Conservation (phyloP, 2,113 vertebrate genomes). For the Empidonax alnorum region DNA sequence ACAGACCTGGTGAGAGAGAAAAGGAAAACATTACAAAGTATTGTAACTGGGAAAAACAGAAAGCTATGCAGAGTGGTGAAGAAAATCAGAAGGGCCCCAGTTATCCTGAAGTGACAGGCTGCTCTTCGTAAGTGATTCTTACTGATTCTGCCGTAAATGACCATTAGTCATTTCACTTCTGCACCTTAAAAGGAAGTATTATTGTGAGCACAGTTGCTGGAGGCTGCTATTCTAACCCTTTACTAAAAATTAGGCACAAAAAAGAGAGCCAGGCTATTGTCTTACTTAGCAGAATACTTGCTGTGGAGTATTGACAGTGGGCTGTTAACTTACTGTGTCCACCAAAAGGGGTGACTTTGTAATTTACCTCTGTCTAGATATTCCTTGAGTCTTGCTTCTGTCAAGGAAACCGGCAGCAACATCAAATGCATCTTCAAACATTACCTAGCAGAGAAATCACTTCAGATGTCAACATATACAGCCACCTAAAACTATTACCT, state of each 20-base stretch:
- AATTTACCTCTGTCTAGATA: constrained; percentile 69
- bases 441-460: constrained; percentile 73
- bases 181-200: neutral
- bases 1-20: neutral
- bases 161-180: neutral
- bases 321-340: neutral
- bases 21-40: neutral
- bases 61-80: neutral
- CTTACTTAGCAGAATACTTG: neutral
- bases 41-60: neutral
- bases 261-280: neutral
- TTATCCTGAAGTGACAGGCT: neutral
- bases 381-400: constrained; percentile 38
- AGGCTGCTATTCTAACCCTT: neutral
- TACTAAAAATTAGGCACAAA: neutral
- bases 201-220: neutral
- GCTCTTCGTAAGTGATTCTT: neutral
- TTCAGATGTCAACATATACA: constrained; percentile 12
- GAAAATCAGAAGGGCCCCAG: neutral
- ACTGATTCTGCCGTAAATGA: neutral
- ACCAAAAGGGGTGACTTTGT: neutral
- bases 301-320: neutral
- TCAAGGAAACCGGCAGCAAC: constrained; percentile 74
- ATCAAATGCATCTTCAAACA: constrained; percentile 83
- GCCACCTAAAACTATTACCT: neutral